These are phyloP conservation scores for Iselma pallidipennis DNA, from an alignment of 2,888 invertebrate species.

Conservation along the genomic window DNA sequence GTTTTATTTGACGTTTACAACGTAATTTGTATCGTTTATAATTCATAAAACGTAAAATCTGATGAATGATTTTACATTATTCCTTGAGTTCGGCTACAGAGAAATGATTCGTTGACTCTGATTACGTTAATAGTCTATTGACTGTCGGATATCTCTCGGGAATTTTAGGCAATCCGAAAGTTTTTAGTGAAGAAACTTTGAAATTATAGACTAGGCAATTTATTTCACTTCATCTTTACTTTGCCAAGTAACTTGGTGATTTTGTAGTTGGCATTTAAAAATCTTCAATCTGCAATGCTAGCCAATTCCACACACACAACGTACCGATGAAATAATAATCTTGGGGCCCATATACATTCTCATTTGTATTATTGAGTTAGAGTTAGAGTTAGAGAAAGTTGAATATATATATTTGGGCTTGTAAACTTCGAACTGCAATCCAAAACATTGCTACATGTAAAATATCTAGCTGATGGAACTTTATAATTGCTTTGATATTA, in stretches of 20 bases:
- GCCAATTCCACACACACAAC: not conserved
- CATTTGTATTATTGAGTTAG: not conserved
- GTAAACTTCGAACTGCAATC: not conserved
- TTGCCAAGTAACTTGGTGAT: not conserved
- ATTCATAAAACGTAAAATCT: too few species aligned
- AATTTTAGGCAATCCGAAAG: not conserved
- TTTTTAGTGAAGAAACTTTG: not conserved
- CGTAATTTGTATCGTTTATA: too few species aligned
- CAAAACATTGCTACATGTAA: not conserved
- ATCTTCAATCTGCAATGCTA: not conserved
- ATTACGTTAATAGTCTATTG: not conserved
- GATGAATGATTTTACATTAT: too few species aligned
- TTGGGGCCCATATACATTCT: not conserved
- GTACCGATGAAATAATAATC: constrained; percentile 5
- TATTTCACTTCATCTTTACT: not conserved
- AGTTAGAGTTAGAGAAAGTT: not conserved
- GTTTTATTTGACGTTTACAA: not conserved
- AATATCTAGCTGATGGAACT: constrained; percentile 9
- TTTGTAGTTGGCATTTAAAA: not conserved
- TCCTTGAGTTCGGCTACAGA: too few species aligned
- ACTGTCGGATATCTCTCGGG: not conserved
- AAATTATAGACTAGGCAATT: not conserved
- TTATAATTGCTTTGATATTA: constrained; percentile 20
- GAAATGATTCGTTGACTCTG: not conserved
- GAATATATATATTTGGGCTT: not conserved